phyloP scores from a whole-genome alignment of 2,113 vertebrate genomes.

The Pelecanus crispus region DNA sequence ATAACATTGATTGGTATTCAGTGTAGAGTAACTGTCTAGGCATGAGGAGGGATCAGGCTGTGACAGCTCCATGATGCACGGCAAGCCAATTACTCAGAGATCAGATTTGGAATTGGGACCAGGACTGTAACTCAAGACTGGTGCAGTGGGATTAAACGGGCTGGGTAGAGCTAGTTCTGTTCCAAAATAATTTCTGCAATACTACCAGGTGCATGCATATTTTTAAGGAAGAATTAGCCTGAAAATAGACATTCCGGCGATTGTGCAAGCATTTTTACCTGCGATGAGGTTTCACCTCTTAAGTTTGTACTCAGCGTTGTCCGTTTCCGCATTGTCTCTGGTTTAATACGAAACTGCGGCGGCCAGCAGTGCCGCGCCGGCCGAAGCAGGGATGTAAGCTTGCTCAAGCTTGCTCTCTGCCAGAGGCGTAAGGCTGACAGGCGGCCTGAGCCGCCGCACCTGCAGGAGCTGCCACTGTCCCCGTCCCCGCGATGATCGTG shows the following conservation, averaged over 20 bases:
- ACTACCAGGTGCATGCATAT: rapidly evolving
- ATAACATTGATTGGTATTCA: not conserved
- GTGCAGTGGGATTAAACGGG: not conserved
- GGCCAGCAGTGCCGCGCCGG: rapidly evolving
- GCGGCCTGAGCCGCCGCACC: not conserved
- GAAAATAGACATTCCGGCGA: not conserved
- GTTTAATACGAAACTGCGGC: rapidly evolving
- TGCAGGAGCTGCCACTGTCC: not conserved
- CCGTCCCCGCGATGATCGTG: rapidly evolving
- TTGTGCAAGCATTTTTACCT: not conserved
- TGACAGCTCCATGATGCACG: rapidly evolving
- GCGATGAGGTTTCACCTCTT: not conserved
- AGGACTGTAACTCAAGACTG: not conserved
- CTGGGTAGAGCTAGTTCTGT: not conserved
- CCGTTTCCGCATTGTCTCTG: rapidly evolving
- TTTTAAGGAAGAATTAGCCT: not conserved
- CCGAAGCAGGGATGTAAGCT: rapidly evolving
- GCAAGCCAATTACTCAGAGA: not conserved
- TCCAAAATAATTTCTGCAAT: not conserved
- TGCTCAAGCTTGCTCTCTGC: not conserved
- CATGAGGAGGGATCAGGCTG: not conserved
- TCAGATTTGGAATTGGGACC: not conserved
- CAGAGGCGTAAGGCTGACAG: not conserved
- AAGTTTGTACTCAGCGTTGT: not conserved
- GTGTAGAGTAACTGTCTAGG: not conserved